Evolutionary conservation across 2,113 vertebrate species (phyloP), one percentile per base, ranked within the genome.

Genomic region (Hippocampus barbouri): DNA sequence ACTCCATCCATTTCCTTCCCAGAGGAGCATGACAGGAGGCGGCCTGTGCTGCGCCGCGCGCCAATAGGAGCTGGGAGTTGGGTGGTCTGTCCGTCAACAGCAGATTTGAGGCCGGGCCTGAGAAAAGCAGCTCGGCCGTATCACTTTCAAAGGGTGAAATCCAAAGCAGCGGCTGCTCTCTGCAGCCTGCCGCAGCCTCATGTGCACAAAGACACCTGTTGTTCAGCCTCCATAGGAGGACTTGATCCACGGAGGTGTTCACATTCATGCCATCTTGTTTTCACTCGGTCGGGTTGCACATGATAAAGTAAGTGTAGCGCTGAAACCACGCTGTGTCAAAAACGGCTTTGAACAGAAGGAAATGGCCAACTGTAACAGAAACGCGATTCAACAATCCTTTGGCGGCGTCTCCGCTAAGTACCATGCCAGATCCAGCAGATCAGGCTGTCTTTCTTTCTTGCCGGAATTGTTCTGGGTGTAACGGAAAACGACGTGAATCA

Each of bases 181-280:
- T 3, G n/a, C 64, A 74, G 82, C 86, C 73, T 64, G 69, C 81
- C 69, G 81, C 86, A 79, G 85, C 83, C 89, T 79, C 43, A 70
- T 69, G 82, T 71, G 84, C 86, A 93, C 91, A 93, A 93, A 91
- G 90, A 91, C 92, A 93, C 92, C 92, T 93, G 92, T 93, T 93
- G 92, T 93, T 92, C 86, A 27, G 76, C 84, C 86, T 85, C 83
- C 76, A 84, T 82, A 83, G 76, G 82, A 79, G 83, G 73, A 57
- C 76, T 87, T 88, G 85, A 91, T 85, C 86, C 89, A 81, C 89
- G 77, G 81, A 90, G 81, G 85, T 90, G 88, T 91, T 91, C 89
- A 71, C 74, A 78, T 79, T 78, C 88, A 91, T 69, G 83, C 71
- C 74, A 75, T 78, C 45, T 83, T 80, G 40, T 72, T 76, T 83